These are phyloP conservation scores for Peromyscus californicus DNA, from an alignment of 2,113 vertebrate genomes.

Conservation along the genomic window DNA sequence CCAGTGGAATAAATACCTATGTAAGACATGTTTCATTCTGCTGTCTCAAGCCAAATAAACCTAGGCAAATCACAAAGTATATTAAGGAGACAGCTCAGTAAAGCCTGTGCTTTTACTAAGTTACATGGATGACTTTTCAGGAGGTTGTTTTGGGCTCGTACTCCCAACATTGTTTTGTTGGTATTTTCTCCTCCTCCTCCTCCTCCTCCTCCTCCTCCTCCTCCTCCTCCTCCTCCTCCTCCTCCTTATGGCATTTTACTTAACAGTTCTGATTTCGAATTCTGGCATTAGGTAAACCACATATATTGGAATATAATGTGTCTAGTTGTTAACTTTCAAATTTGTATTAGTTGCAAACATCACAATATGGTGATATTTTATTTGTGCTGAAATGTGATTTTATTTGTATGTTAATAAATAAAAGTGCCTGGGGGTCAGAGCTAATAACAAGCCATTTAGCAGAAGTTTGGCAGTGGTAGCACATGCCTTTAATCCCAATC, in stretches of 20 bases:
- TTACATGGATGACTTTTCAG: neutral
- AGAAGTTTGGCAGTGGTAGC: no score
- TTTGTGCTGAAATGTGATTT: no score
- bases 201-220: no score
- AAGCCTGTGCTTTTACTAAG: neutral
- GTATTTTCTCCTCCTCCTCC: neutral
- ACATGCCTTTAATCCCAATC: no score
- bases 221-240: neutral
- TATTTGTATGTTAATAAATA: no score
- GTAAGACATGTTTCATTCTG: neutral
- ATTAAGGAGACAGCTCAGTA: neutral
- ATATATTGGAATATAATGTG: neutral
- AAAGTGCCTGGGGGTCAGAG: no score
- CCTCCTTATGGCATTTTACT: neutral
- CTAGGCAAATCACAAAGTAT: neutral
- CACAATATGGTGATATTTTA: no score
- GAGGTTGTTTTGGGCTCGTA: neutral
- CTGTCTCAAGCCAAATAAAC: slow-evolving; percentile 10
- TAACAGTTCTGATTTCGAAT: neutral
- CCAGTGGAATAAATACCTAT: neutral
- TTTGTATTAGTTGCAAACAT: neutral
- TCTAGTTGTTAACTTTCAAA: neutral
- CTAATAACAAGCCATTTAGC: no score
- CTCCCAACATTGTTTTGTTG: neutral
- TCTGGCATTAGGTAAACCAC: neutral